Evolutionary conservation across 2,888 invertebrate genomes (phyloP).

Genomic region (Neoascia interrupta): DNA sequence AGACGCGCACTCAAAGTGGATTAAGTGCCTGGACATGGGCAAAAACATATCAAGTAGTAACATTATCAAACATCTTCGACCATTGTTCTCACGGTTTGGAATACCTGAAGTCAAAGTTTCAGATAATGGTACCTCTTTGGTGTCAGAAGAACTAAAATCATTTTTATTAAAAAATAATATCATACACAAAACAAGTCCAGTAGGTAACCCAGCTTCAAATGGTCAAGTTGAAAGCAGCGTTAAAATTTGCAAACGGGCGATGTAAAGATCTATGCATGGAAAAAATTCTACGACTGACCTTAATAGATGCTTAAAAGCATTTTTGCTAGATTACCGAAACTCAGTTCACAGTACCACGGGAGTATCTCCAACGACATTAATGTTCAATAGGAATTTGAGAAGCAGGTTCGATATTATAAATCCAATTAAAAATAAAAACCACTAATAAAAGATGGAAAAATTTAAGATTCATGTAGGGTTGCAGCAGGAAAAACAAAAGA

Average conservation of each 20-base stretch:
- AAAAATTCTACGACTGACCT: neutral
- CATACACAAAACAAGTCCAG: conserved; percentile 23
- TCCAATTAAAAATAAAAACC: no score
- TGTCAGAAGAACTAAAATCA: conserved; percentile 62
- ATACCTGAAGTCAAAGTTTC: conserved; percentile 67
- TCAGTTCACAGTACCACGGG: conserved; percentile 15
- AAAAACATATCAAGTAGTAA: conserved; percentile 4
- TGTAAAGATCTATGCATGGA: conserved; percentile 5
- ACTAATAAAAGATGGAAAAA: no score
- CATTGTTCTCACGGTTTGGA: conserved; percentile 65
- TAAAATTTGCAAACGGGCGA: no score
- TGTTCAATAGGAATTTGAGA: conserved; percentile 16
- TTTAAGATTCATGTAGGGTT: no score
- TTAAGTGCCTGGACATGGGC: conserved; percentile 39
- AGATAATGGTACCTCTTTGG: conserved; percentile 69
- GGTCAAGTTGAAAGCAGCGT: conserved; percentile 17
- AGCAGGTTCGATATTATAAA: conserved; percentile 23
- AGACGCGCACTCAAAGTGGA: conserved; percentile 69
- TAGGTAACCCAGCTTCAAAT: conserved; percentile 6
- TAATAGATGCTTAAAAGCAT: neutral
- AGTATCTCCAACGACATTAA: conserved; percentile 4
- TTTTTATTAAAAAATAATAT: conserved; percentile 49
- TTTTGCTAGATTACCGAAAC: conserved; percentile 15
- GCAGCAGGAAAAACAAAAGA: no score
- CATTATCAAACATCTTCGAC: neutral